Base-by-base conservation (phyloP, 2,113 vertebrate genomes). In the Prinia subflava region DNA sequence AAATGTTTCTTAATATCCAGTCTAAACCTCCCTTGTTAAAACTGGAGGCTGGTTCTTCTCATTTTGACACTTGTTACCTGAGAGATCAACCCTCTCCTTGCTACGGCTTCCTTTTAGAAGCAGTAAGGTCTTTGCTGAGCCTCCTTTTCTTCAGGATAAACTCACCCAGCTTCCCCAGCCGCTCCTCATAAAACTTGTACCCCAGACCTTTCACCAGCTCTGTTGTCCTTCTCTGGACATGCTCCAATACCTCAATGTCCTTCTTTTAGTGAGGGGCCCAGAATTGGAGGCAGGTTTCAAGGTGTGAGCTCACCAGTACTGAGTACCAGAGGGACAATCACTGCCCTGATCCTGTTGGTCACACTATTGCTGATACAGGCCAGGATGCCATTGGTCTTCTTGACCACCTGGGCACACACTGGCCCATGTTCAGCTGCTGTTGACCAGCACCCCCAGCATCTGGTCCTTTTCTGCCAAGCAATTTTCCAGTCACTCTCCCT, bases 321-420 rank as follows among this genome's bases (percentile, higher is more conserved):
- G 2, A 31, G 47, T 41, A 47, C n/a, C n/a, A n/a, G 7, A 0
- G 16, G 28, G 5, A 35, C 2, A 21, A 0, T 68, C n/a, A 10
- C 17, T 47, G 24, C 30, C n/a, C 21, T 47, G 21, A 6, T 55
- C 55, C n/a, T 68, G 17, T 30, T 68, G 70, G 24, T 5, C 17
- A 31, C n/a, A n/a, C 11, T 1, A 2, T 27, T 83, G 11, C 55
- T 55, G 47, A 25, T 16, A 1, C 55, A 47, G 13, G 39, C 25
- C 55, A 62, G n/a, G 21, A 35, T 47, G n/a, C 11, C 39, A 47
- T 1, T 6, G 30, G n/a, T 6, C 20, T 11, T 28, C 33, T n/a
- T n/a, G n/a, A n/a, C n/a, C n/a, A n/a, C n/a, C 16, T 62, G 39
- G 87, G 11, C 17, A 68, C 39, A 39, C 0, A 0, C 62, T 47